Conservation (phyloP, 2,797 vertebrate genomes). For the Rhinophrynus dorsalis region DNA sequence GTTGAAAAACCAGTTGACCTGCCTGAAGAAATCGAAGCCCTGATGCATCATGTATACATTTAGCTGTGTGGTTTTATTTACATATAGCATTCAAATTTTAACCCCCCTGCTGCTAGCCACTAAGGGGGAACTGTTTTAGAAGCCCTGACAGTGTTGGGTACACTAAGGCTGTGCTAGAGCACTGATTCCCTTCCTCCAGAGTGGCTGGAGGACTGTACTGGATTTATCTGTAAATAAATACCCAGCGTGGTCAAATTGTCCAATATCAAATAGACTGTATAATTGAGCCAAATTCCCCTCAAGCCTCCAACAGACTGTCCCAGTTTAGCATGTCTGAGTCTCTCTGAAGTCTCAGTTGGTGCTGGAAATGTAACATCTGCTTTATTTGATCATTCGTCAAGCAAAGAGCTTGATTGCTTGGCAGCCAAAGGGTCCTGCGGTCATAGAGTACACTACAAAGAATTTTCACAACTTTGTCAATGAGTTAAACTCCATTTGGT, state of each 20-base stretch:
- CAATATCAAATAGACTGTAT: too few species aligned
- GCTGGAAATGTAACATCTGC: too few species aligned
- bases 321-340: too few species aligned
- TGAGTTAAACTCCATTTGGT: too few species aligned
- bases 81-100: conserved; percentile 42
- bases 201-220: conserved; percentile 1
- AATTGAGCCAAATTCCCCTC: too few species aligned
- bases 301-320: too few species aligned
- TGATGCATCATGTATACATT: conserved; percentile 39
- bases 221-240: conserved; percentile 5
- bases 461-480: too few species aligned
- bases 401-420: background rate
- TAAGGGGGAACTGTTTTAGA: conserved; percentile 3
- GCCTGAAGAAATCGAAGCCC: background rate
- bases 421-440: too few species aligned
- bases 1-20: conserved; percentile 60
- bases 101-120: conserved; percentile 10
- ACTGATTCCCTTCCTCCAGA: background rate
- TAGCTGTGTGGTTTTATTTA: conserved; percentile 51
- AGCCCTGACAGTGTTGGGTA: conserved; percentile 5
- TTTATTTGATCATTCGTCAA: too few species aligned
- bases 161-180: background rate
- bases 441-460: too few species aligned
- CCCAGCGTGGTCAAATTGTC: background rate
- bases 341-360: too few species aligned